Base-by-base conservation (phyloP, 2,888 invertebrate species). In the Dorcus parallelipipedus region DNA sequence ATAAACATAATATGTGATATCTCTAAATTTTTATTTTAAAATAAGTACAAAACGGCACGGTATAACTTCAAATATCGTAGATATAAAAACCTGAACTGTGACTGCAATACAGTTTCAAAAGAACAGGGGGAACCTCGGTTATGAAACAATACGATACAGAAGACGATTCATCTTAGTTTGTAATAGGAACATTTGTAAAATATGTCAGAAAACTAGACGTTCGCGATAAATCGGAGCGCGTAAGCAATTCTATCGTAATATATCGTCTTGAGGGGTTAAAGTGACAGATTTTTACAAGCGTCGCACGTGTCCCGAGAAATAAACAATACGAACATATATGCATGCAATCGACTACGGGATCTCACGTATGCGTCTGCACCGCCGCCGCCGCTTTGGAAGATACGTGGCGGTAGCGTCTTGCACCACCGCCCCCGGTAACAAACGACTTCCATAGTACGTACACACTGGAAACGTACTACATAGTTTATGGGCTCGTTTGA, bases 271-370 rank as follows among this genome's bases (percentile, higher is more conserved):
- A 60, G 54, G 58, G 58, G 53, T 50, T 54, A 56, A 56, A 54
- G 50, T 49, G 62, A 64, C 60, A 62, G 60, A 64, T 59, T 60
- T 64, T 62, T 64, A 58, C 56, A 56, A 56, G 52, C 53, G 54
- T 49, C 62, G 58, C 60, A 64, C 64, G 60, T 64, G 64, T 55
- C 54, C 56, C 57, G 59, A 56, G 58, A 58, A 20, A 56, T 62
- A 64, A 64, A 64, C 62, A 62, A 61, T 64, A 55, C 59, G 54
- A 33, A 33, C 6, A 33, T 54, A 33, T 54, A 40, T 54, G 54
- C 54, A 33, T 49, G 45, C 39, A 23, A 17, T 47, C 49, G 49
- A 10, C 14, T 48, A 14, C 26, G 38, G 47, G 14, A 49, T 47
- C 40, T 33, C 40, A 20, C 49, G 40, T 40, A 48, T 42, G 39